Evolutionary conservation across 2,888 invertebrate genomes (phyloP).

Genomic region (Morinoia aosen): DNA sequence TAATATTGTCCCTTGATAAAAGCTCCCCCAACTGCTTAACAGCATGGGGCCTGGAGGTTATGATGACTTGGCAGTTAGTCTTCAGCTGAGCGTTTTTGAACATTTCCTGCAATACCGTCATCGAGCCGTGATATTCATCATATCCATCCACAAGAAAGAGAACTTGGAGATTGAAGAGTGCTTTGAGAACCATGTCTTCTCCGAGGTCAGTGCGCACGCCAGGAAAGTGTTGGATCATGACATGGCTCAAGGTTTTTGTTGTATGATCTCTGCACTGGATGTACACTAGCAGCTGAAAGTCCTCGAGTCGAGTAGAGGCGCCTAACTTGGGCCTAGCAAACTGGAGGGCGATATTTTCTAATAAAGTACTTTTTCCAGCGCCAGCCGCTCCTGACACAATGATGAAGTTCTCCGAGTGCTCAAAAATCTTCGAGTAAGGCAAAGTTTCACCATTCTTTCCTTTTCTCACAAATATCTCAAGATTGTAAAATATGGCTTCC

Average conservation of each 20-base stretch:
- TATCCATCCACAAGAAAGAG: neutral
- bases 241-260: neutral
- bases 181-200: neutral
- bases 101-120: neutral
- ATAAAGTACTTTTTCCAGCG: conserved; percentile 60
- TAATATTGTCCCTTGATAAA: neutral
- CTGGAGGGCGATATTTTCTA: conserved; percentile 49
- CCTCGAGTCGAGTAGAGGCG: neutral
- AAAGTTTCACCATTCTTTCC: neutral
- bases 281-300: conserved; percentile 56
- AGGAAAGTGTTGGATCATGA: neutral
- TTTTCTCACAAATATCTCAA: neutral
- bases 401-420: neutral
- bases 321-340: neutral
- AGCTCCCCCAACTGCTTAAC: neutral
- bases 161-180: neutral
- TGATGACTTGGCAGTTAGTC: neutral
- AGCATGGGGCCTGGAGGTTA: neutral
- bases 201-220: neutral
- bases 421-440: neutral
- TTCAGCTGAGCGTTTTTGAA: neutral
- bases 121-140: neutral
- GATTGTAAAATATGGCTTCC: neutral
- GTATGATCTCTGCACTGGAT: conserved; percentile 55
- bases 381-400: conserved; percentile 57